These are phyloP conservation scores for Himantopus leucocephalus DNA, from an alignment of 2,113 vertebrate species.

Conservation along the genomic window DNA sequence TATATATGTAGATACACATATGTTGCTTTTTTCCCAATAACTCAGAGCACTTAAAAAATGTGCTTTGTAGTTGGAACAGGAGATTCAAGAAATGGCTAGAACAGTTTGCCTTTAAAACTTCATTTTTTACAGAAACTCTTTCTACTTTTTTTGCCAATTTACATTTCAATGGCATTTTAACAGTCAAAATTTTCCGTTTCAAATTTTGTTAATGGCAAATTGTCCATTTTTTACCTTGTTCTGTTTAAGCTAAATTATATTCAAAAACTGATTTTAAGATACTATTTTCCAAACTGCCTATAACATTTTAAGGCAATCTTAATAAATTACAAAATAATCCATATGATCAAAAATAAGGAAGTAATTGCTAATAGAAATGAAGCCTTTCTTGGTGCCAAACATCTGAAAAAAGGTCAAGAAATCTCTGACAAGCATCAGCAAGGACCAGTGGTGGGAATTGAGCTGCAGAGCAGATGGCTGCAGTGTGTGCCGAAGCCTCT, in stretches of 20 bases:
- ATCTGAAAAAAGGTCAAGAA: background rate
- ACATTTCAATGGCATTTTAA: background rate
- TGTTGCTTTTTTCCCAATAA: background rate
- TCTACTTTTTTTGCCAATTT: background rate
- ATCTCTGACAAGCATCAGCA: background rate
- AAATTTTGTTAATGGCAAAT: background rate
- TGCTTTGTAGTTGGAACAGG: background rate
- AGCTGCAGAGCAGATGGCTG: rapidly evolving
- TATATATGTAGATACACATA: background rate
- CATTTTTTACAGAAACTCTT: background rate
- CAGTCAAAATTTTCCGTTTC: background rate
- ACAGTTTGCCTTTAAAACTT: background rate
- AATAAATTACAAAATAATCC: background rate
- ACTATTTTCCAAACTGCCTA: background rate
- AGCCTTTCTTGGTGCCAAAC: background rate
- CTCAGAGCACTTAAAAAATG: background rate
- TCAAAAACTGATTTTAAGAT: background rate
- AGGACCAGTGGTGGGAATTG: background rate
- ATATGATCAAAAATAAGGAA: background rate
- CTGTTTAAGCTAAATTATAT: background rate
- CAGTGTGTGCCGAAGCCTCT: rapidly evolving
- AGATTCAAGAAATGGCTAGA: background rate
- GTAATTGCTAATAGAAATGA: background rate
- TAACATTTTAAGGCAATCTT: background rate
- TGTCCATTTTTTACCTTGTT: background rate